phyloP scores from a whole-genome alignment of 30 jellyfish, hydroid and myxozoan genomes.

The Aurelia coerulea region DNA sequence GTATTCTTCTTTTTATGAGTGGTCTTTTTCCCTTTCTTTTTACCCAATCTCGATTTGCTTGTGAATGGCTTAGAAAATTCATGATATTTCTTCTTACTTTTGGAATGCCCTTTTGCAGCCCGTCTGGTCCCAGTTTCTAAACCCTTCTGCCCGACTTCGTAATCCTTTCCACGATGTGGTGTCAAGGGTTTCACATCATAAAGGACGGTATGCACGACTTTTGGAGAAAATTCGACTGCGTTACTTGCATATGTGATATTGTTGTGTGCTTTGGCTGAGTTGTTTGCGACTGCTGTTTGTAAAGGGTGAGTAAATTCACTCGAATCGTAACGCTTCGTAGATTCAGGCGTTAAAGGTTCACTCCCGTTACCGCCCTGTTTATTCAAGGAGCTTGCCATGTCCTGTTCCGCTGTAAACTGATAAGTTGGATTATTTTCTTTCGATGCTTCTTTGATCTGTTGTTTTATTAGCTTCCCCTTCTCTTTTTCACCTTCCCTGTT shows the following conservation, averaged over 20 bases:
- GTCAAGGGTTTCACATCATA: conserved; percentile 53
- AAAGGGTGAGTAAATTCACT: no score
- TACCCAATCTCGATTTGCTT: background rate
- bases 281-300: no score
- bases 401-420: conserved; percentile 35
- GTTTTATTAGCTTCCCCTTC: conserved; percentile 57
- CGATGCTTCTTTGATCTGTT: conserved; percentile 52
- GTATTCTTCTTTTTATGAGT: background rate
- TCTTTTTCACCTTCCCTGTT: conserved; percentile 68
- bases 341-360: background rate
- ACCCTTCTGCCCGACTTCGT: background rate
- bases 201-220: conserved; percentile 17
- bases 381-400: conserved; percentile 16
- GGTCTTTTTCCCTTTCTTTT: background rate
- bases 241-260: no score
- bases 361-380: conserved; percentile 15
- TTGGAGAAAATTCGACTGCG: background rate
- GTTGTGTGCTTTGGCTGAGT: no score
- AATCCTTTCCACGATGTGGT: conserved; percentile 14
- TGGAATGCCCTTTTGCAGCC: background rate
- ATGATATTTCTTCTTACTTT: background rate
- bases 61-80: background rate
- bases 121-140: background rate
- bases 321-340: no score
- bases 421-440: conserved; percentile 56